phyloP scores from a whole-genome alignment of 2,113 vertebrate species.

The Chionis minor region DNA sequence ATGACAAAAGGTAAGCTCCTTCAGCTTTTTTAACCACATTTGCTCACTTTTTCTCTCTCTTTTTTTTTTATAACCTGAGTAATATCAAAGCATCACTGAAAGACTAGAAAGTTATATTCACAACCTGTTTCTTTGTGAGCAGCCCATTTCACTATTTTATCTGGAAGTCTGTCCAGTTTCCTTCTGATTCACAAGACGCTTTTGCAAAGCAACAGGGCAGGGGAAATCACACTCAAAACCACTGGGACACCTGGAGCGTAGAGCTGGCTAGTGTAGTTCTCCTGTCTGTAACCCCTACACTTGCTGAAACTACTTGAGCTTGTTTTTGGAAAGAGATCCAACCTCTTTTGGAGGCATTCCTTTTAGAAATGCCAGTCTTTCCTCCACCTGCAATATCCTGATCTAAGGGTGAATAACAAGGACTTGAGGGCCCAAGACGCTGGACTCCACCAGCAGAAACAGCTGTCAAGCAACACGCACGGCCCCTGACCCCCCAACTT shows the following conservation, averaged over 20 bases:
- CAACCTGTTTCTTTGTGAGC: not conserved
- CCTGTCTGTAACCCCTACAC: not conserved
- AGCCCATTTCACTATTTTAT: not conserved
- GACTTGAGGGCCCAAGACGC: not conserved
- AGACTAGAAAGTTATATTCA: not conserved
- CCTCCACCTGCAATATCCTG: not conserved
- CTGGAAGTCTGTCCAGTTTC: not conserved
- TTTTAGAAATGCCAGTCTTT: not conserved
- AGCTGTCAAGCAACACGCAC: not conserved
- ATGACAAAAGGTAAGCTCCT: not conserved
- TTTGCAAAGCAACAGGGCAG: not conserved
- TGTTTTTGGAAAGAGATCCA: not conserved
- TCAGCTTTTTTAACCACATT: not conserved
- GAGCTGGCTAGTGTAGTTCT: not conserved
- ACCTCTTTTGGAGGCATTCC: not conserved
- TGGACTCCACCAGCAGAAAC: not conserved
- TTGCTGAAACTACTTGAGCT: not conserved
- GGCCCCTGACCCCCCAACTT: fast-evolving
- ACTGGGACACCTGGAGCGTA: not conserved
- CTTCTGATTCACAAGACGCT: not conserved
- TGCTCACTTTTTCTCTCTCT: not conserved
- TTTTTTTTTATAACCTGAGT: not conserved
- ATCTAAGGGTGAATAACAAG: not conserved
- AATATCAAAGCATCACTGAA: not conserved
- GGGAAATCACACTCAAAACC: not conserved